phyloP scores from a whole-genome alignment of 2,888 invertebrate species.

The Chironomus riparius region DNA sequence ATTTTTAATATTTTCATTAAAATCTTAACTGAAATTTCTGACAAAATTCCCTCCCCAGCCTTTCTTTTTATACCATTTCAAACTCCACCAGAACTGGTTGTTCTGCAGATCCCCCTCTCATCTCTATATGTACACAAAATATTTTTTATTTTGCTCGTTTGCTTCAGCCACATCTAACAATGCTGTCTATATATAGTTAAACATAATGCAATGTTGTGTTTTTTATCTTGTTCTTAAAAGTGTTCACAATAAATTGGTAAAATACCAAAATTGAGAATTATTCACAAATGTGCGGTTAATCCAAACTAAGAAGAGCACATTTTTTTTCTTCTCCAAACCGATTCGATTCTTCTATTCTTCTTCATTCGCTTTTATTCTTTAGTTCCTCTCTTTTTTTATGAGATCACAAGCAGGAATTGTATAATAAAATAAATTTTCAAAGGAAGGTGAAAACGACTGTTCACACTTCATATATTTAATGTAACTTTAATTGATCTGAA shows the following conservation, averaged over 20 bases:
- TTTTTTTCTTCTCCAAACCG: neutral
- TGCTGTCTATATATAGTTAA: neutral
- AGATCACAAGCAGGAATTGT: neutral
- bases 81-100: too few relatives aligned
- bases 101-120: too few relatives aligned
- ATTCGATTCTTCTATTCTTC: neutral
- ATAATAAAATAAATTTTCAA: neutral
- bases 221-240: conserved; percentile 6
- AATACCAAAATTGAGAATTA: neutral
- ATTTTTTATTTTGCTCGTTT: neutral
- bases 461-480: neutral
- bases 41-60: too few relatives aligned
- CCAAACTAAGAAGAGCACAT: neutral
- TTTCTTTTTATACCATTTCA: too few relatives aligned
- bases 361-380: neutral
- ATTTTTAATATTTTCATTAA: too few relatives aligned
- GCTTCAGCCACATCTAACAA: neutral
- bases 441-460: neutral
- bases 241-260: conserved; percentile 7
- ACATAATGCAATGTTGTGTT: neutral
- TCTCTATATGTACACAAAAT: too few relatives aligned
- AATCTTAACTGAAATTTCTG: too few relatives aligned
- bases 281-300: neutral
- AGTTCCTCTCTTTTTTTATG: neutral
- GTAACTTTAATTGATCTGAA: conserved; percentile 19